phyloP scores from a whole-genome alignment of 2,113 vertebrate genomes.

The Tetrax tetrax region DNA sequence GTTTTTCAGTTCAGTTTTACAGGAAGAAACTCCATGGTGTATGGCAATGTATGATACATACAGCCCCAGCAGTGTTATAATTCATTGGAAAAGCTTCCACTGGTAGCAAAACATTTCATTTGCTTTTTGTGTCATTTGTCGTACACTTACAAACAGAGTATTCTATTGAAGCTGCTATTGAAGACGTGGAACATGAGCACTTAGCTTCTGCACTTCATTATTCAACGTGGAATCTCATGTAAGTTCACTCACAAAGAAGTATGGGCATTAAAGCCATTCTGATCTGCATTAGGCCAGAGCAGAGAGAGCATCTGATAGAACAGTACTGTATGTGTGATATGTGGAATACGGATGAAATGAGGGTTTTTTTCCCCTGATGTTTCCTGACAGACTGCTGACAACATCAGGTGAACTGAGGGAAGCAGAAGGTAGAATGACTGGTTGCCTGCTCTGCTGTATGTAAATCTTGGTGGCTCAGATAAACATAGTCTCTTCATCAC shows the following conservation, averaged over 20 bases:
- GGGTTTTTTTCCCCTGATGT: constrained; percentile 9
- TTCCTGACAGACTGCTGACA: background rate
- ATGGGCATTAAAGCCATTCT: background rate
- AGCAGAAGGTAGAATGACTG: background rate
- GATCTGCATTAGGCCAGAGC: background rate
- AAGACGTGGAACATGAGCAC: background rate
- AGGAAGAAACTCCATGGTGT: background rate
- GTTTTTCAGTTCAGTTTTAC: background rate
- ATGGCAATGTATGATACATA: no score
- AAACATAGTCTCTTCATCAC: background rate
- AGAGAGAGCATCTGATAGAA: background rate
- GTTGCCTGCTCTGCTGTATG: background rate
- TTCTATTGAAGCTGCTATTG: background rate
- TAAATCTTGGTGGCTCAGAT: background rate
- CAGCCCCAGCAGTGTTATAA: no score
- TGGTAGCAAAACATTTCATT: no score
- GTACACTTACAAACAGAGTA: no score
- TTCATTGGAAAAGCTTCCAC: no score
- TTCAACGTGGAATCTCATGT: background rate
- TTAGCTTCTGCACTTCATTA: background rate
- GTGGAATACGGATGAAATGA: background rate
- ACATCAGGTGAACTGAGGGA: background rate
- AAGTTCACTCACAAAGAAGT: background rate
- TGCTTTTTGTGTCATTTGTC: no score
- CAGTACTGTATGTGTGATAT: background rate